phyloP scores from a whole-genome alignment of 2,797 vertebrate species.

The Furcifer pardalis region DNA sequence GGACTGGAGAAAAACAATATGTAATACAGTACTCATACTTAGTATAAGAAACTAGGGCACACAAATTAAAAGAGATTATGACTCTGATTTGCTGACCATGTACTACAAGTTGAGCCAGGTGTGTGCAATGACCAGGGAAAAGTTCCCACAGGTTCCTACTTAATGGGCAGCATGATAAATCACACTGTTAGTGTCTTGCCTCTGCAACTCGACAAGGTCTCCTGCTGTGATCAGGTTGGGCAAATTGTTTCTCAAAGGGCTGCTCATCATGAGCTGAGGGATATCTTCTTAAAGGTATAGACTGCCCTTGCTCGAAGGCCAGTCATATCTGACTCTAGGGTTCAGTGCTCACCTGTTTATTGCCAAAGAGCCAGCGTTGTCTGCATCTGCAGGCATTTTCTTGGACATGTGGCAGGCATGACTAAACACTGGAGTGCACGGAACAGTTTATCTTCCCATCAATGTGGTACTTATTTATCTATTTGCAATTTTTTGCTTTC shows the following conservation, averaged over 20 bases:
- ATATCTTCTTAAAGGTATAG: too few relatives aligned
- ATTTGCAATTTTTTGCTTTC: too few relatives aligned
- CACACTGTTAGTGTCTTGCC: neutral
- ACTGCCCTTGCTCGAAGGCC: too few relatives aligned
- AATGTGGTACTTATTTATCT: too few relatives aligned
- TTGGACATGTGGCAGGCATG: too few relatives aligned
- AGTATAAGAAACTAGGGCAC: neutral
- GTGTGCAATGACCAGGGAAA: slow-evolving; percentile 1
- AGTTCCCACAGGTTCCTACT: neutral
- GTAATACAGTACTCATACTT: neutral
- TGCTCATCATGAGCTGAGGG: neutral
- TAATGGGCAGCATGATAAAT: slow-evolving; percentile 2
- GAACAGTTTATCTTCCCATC: too few relatives aligned
- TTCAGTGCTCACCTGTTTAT: too few relatives aligned
- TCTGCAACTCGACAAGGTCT: neutral
- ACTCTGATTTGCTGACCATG: neutral
- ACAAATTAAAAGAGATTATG: neutral
- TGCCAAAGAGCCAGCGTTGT: too few relatives aligned
- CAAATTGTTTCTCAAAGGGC: neutral
- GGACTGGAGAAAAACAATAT: neutral
- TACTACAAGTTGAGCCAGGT: neutral
- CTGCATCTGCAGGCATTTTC: too few relatives aligned
- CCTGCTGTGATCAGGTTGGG: neutral
- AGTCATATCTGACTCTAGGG: too few relatives aligned
- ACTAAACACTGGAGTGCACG: too few relatives aligned